These are phyloP conservation scores for Synanceia verrucosa DNA, from an alignment of 2,797 vertebrate species.

Conservation along the genomic window DNA sequence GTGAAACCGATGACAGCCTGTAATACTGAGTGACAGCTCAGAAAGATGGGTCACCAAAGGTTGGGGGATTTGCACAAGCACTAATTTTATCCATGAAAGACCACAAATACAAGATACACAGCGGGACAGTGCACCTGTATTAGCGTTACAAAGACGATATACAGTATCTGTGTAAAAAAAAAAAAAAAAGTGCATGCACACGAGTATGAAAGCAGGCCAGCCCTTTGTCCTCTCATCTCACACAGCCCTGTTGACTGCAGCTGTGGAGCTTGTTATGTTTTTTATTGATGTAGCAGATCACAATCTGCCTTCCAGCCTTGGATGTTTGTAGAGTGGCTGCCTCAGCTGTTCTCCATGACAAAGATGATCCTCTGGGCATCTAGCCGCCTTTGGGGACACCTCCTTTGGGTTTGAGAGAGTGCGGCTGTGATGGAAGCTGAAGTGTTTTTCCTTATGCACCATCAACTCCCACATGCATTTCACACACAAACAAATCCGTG, in stretches of 20 bases:
- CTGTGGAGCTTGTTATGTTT: conserved; percentile 50
- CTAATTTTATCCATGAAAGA: conserved; percentile 75
- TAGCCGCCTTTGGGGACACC: conserved; percentile 48
- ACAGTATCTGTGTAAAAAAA: conserved; percentile 7
- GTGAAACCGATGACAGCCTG: conserved; percentile 76
- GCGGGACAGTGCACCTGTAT: conserved; percentile 33
- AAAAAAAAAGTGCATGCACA: neutral
- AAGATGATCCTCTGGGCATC: conserved; percentile 58
- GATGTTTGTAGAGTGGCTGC: conserved; percentile 60
- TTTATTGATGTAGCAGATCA: conserved; percentile 72
- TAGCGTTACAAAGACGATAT: no score
- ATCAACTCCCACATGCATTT: conserved; percentile 42
- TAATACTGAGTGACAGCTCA: conserved; percentile 74
- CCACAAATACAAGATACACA: conserved; percentile 9
- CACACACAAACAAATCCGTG: conserved; percentile 30
- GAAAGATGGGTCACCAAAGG: conserved; percentile 49
- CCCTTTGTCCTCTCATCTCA: conserved; percentile 35
- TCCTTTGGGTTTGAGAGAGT: conserved; percentile 53
- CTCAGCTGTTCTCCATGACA: conserved; percentile 75
- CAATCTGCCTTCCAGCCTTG: conserved; percentile 38
- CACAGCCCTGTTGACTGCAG: conserved; percentile 43
- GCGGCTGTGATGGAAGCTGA: conserved; percentile 67
- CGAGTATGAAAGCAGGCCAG: conserved; percentile 17
- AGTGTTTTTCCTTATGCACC: conserved; percentile 64
- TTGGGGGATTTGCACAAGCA: conserved; percentile 60